Percentiles rank a stretch among this genome's conserved stretches.
Conservation (phyloP, 35 echinoderm and acorn worm species). For the Ophioderma brevispina region DNA sequence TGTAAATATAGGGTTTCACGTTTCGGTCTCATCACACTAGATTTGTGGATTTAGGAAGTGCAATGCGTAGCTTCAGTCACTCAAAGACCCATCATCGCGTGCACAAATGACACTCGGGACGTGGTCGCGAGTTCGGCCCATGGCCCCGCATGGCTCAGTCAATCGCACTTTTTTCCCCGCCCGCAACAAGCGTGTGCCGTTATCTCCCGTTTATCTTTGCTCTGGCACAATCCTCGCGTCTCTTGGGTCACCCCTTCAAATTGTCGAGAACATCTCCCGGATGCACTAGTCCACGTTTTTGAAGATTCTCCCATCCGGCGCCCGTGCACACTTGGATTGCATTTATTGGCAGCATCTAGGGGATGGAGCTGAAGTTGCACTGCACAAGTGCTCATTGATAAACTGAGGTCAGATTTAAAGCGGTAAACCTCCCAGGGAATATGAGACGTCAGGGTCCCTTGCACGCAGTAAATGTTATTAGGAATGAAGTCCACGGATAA, state of each 20-base stretch:
- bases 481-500: not conserved
- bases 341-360: not conserved
- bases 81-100: not conserved
- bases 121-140: not conserved
- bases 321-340: not conserved
- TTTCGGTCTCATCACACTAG: not conserved
- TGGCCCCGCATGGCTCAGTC: not conserved
- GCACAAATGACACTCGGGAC: constrained; percentile 8
- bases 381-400: not conserved
- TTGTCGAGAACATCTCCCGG: not conserved
- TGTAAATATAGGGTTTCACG: not conserved
- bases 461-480: not conserved
- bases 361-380: not conserved
- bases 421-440: not conserved
- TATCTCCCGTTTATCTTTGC: not conserved
- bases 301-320: constrained; percentile 3
- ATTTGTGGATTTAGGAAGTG: constrained; percentile 4
- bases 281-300: not conserved
- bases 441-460: not conserved
- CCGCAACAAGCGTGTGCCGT: not conserved
- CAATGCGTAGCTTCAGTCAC: not conserved
- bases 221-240: not conserved
- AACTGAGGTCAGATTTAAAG: not conserved
- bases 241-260: not conserved
- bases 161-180: not conserved